Evolutionary conservation across 2,113 vertebrate genomes (phyloP), one percentile per base, ranked within the genome.

Genomic region (Pomatostomus ruficeps): DNA sequence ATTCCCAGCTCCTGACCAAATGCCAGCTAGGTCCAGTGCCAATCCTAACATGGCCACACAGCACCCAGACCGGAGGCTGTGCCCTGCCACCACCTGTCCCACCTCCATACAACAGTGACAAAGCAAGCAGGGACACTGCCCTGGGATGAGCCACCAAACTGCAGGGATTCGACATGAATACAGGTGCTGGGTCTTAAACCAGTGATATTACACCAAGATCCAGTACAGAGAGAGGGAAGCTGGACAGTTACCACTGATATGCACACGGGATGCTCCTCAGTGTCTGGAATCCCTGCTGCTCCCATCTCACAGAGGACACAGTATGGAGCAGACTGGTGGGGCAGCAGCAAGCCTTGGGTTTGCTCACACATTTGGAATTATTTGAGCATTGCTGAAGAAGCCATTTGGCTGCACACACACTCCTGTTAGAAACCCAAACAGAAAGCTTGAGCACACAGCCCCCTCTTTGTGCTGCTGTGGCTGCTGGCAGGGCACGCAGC

Each of bases 381-480:
- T 38, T 14, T 2, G 8, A 14, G 36, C 45, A 5, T 23, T 40
- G 72, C 63, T 63, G 19, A 61, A 90, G 76, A 49, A 77, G 40
- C 25, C 51, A 38, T 83, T 78, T 81, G 83, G 73, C 68, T 40
- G 25, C 3, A 2, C 36, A 59, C 5, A 49, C 33, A 7, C 23
- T n/a, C 55, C 63, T 5, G 1, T 77, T 36, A 81, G 68, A 87
- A 82, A 91, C 31, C 86, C 48, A 16, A 43, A 51, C 0, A 14
- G 80, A 52, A 8, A 16, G 77, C 43, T 72, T 1, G 0, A 89
- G 81, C 67, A 40, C 54, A 93, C 59, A 95, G 78, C 33, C 45
- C 85, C 77, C 6, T 6, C 74, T 91, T 54, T 88, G 92, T 78
- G 70, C 88, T 87, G 85, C 88, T 59, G 79, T 59, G 89, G 90